Evolutionary conservation across 2,888 invertebrate species (phyloP), one percentile per base, ranked within the genome.

Genomic region (Apotomis capreana): DNA sequence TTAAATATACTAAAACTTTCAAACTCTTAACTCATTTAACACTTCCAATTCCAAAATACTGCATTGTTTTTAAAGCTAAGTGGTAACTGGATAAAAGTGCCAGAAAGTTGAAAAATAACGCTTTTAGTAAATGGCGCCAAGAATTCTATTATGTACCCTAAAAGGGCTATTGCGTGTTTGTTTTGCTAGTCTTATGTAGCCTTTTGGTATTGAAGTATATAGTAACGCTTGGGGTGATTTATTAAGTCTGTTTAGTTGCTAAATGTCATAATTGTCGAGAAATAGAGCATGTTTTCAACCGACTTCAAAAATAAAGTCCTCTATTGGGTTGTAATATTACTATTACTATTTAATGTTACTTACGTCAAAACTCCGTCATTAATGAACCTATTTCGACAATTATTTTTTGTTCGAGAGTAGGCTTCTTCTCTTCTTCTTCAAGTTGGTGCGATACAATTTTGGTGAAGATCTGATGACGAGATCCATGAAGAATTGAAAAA

Each of bases 71-170:
- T 62, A 57, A 69, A 55, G 62, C 63, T 64, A 64, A 52, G 49
- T 62, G 55, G 55, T n/a, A 57, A 69, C 12, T 10, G 54, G 55
- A 15, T 26, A 26, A 26, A 26, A 26, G 26, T 13, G 49, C 13
- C 44, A 59, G 59, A 64, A 70, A 70, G 52, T 69, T 59, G 13
- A 2, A 37, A 49, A 46, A 44, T 44, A 44, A 59, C 13, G 58
- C 70, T 70, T 70, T 70, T 64, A 64, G 59, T 26, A 63, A 63
- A 51, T 44, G 58, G 10, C 15, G 57, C 51, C 51, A 46, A 40
- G n/a, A 4, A 40, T 9, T 46, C 15, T 63, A 8, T n/a, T 63
- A 8, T n/a, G 37, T n/a, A 40, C 51, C 40, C 13, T 36, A 36
- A 49, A 51, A 36, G 15, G 2, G 8, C 49, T 5, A n/a, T 36